Evolutionary conservation across 2,797 vertebrate genomes (phyloP).

Genomic region (Neosilurus hyrtlii): DNA sequence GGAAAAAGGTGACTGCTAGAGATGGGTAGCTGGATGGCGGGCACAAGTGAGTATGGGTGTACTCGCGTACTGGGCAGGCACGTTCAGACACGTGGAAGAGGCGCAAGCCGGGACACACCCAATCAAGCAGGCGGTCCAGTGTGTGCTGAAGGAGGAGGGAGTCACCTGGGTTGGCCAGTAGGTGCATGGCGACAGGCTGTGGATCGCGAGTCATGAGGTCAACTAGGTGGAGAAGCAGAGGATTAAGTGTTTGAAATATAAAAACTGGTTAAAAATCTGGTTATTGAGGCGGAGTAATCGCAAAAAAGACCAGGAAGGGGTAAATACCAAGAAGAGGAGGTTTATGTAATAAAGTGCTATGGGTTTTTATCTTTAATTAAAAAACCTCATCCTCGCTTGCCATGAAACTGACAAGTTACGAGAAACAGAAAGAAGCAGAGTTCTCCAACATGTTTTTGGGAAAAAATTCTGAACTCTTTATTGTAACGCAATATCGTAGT

Average conservation of each 20-base stretch:
- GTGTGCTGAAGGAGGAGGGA: constrained; percentile 82
- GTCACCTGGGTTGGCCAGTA: constrained; percentile 81
- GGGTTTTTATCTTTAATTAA: background rate
- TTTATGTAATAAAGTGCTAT: background rate
- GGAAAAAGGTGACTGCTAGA: constrained; percentile 86
- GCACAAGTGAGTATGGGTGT: constrained; percentile 57
- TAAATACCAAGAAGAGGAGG: background rate
- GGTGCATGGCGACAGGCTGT: constrained; percentile 80
- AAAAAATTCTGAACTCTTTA: background rate
- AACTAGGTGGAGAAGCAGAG: constrained; percentile 46
- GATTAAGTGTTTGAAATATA: constrained; percentile 19
- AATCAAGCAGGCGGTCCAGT: constrained; percentile 79
- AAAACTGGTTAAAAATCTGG: background rate
- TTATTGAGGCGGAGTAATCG: background rate
- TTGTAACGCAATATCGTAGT: background rate
- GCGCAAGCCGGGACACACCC: constrained; percentile 78
- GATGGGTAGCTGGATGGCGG: constrained; percentile 77
- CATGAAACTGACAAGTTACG: background rate
- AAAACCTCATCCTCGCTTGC: background rate
- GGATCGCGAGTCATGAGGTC: constrained; percentile 61
- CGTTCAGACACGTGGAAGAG: constrained; percentile 90
- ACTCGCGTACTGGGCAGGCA: constrained; percentile 67
- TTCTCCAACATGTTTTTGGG: background rate
- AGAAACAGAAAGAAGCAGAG: background rate
- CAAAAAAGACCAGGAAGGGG: background rate